These are phyloP conservation scores for Leptopilina boulardi DNA, from an alignment of 1,140 invertebrate species.

Conservation along the genomic window DNA sequence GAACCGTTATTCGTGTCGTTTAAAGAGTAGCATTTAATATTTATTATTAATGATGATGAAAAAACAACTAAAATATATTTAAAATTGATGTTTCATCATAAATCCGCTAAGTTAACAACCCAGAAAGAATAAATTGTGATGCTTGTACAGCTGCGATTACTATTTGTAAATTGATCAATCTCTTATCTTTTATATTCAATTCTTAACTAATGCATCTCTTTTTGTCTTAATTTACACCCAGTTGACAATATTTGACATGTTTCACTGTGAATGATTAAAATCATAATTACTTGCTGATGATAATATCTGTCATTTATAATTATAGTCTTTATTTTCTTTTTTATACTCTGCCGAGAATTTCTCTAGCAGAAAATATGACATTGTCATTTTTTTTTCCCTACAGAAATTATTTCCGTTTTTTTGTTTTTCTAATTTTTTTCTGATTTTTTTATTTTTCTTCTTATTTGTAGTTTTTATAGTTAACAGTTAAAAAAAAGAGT, in stretches of 20 bases:
- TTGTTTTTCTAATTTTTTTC: too few species aligned
- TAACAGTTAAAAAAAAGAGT: too few species aligned
- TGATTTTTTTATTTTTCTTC: too few species aligned
- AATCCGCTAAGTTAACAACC: constrained; percentile 5
- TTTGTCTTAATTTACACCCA: background rate
- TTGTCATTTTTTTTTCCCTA: background rate
- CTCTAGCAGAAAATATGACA: background rate
- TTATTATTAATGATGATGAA: background rate
- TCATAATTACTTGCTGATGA: background rate
- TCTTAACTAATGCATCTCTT: background rate
- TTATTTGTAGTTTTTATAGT: too few species aligned
- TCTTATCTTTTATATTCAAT: background rate
- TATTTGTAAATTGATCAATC: background rate
- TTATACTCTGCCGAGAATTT: background rate
- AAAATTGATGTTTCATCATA: background rate
- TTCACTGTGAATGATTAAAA: background rate
- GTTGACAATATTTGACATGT: background rate
- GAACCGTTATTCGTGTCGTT: constrained; percentile 5
- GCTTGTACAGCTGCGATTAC: background rate
- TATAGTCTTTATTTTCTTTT: background rate
- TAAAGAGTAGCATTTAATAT: background rate
- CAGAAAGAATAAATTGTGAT: background rate
- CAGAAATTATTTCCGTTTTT: too few species aligned
- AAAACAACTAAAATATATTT: background rate
- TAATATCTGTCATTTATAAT: background rate